Evolutionary conservation across 2,888 invertebrate species (phyloP).

Genomic region (Encarsia formosa): DNA sequence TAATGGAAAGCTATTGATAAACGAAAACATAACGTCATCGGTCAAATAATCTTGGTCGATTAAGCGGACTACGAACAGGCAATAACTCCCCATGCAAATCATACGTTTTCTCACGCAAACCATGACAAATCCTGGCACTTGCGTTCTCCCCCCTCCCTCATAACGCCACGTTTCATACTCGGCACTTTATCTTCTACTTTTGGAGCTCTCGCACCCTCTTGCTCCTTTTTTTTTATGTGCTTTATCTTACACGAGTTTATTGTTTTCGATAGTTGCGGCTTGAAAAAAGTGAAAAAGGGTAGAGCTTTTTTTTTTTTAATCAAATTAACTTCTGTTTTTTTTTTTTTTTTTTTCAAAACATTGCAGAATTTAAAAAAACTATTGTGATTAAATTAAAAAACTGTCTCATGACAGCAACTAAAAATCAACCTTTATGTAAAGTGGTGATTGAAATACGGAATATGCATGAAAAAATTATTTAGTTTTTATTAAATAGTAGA

Average conservation of each 20-base stretch:
- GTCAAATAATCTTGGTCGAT: slow-evolving; percentile 24
- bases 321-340: too few species aligned
- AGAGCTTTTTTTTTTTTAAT: background rate
- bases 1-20: background rate
- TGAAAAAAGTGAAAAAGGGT: background rate
- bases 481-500: too few species aligned
- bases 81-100: slow-evolving; percentile 11
- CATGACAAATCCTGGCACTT: slow-evolving; percentile 29
- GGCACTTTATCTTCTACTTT: slow-evolving; percentile 11
- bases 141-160: slow-evolving; percentile 9
- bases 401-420: too few species aligned
- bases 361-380: too few species aligned
- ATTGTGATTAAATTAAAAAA: too few species aligned
- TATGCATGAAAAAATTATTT: too few species aligned
- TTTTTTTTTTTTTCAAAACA: too few species aligned
- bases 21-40: slow-evolving; percentile 16
- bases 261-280: slow-evolving; percentile 9
- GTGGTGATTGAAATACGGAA: too few species aligned
- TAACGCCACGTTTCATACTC: slow-evolving; percentile 4
- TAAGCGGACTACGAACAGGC: slow-evolving; percentile 6
- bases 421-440: too few species aligned
- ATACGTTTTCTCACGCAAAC: slow-evolving; percentile 25
- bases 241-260: slow-evolving; percentile 3
- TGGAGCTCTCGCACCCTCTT: slow-evolving; percentile 11
- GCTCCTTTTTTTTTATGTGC: slow-evolving; percentile 17